A percentile compares a stretch with the other conserved stretches of the same genome.
These are phyloP conservation scores for Sebastes fasciatus DNA, from an alignment of 2,113 vertebrate genomes.

Conservation along the genomic window DNA sequence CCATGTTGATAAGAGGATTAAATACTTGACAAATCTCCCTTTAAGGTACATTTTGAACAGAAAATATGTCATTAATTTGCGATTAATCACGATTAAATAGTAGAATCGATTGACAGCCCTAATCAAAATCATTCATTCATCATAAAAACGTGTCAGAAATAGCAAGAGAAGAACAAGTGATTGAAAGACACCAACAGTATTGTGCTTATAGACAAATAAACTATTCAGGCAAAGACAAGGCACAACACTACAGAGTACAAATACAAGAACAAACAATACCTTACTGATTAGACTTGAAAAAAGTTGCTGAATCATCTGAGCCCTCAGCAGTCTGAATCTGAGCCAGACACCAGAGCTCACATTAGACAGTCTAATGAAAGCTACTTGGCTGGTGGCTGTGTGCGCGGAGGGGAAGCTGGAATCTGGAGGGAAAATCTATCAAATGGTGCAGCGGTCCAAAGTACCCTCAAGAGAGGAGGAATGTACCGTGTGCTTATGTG, in stretches of 20 bases:
- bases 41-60: no score
- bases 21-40: no score
- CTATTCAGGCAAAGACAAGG: not conserved
- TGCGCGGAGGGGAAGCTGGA: not conserved
- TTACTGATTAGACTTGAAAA: not conserved
- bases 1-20: no score
- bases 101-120: no score
- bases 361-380: constrained; percentile 39
- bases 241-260: not conserved
- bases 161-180: not conserved
- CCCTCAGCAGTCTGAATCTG: constrained; percentile 19
- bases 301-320: constrained; percentile 27
- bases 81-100: no score
- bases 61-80: no score
- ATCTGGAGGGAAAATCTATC: constrained; percentile 12
- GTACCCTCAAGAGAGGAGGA: not conserved
- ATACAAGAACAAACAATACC: not conserved
- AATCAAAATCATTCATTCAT: no score
- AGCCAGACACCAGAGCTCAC: constrained; percentile 24
- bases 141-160: not conserved
- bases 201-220: no score
- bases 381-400: constrained; percentile 1
- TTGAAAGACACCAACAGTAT: not conserved
- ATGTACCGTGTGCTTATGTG: not conserved
- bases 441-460: not conserved